Evolutionary conservation across 2,113 vertebrate genomes (phyloP).

Genomic region (Elephantulus edwardii): DNA sequence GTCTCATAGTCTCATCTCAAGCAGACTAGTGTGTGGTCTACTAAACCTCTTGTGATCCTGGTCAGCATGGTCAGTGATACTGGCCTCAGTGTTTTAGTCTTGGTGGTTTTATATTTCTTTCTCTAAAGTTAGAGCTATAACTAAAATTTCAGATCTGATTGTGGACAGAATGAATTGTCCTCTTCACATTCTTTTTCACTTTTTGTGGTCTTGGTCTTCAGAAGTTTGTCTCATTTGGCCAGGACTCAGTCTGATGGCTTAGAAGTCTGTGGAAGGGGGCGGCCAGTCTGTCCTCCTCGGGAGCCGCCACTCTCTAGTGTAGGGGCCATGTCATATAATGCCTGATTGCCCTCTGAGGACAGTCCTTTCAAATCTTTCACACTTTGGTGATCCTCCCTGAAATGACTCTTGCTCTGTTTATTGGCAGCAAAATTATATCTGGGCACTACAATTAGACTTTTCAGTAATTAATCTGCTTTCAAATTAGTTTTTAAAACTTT

Average conservation of each 20-base stretch:
- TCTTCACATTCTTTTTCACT: background rate
- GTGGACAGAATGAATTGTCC: background rate
- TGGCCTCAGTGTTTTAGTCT: background rate
- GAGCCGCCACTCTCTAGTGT: too few relatives aligned
- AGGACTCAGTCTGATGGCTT: background rate
- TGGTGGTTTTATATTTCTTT: background rate
- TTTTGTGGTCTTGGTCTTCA: background rate
- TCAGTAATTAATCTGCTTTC: background rate
- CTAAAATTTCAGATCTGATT: background rate
- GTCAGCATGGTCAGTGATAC: too few relatives aligned
- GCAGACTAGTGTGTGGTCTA: too few relatives aligned
- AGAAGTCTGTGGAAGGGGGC: background rate
- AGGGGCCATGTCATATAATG: background rate
- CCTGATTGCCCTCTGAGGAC: background rate
- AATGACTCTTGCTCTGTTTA: background rate
- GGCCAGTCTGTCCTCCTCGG: too few relatives aligned
- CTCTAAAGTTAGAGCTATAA: background rate
- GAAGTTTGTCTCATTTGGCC: rapidly evolving
- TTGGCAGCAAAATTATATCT: background rate
- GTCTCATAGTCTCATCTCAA: too few relatives aligned
- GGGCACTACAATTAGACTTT: background rate
- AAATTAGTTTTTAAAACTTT: background rate
- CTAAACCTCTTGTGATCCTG: too few relatives aligned
- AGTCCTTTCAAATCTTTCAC: background rate
- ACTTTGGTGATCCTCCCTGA: background rate